Evolutionary conservation across 2,888 invertebrate genomes (phyloP).

Genomic region (Panorpa germanica): DNA sequence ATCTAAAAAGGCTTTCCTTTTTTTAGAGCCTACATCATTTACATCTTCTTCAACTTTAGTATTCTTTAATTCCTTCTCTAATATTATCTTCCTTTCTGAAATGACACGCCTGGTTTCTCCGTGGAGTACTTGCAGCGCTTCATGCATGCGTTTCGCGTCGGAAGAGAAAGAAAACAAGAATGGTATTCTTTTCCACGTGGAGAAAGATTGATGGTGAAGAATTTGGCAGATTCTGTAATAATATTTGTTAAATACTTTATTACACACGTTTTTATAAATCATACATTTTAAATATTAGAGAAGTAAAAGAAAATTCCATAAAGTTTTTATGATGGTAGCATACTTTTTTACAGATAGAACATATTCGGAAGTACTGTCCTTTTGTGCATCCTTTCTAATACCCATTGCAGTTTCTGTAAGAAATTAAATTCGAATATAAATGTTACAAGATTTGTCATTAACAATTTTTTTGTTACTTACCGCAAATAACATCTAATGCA

Average conservation of each 20-base stretch:
- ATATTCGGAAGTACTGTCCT: not conserved
- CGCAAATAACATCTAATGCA: not conserved
- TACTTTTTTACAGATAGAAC: not conserved
- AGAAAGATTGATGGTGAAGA: conserved; percentile 19
- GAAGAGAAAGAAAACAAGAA: not conserved
- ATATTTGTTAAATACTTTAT: too few species aligned
- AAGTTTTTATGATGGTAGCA: too few species aligned
- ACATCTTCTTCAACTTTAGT: conserved; percentile 14
- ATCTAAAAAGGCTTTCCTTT: conserved; percentile 27
- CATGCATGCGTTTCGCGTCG: conserved; percentile 8
- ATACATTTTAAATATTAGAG: too few species aligned
- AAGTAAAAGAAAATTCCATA: too few species aligned
- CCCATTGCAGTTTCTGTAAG: conserved; percentile 1
- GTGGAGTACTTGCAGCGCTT: conserved; percentile 17
- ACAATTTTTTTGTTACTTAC: too few species aligned
- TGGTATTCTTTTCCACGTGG: conserved; percentile 17
- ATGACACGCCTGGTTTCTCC: conserved; percentile 21
- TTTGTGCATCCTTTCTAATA: conserved; percentile 1
- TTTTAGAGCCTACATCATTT: conserved; percentile 17
- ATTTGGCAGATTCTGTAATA: conserved; percentile 18
- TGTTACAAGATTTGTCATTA: too few species aligned
- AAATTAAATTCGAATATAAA: too few species aligned
- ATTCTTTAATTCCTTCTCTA: conserved; percentile 16
- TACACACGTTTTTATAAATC: too few species aligned
- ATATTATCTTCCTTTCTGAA: conserved; percentile 16